Evolutionary conservation across 2,113 vertebrate genomes (phyloP).

Genomic region (Notarius quadriscutis): DNA sequence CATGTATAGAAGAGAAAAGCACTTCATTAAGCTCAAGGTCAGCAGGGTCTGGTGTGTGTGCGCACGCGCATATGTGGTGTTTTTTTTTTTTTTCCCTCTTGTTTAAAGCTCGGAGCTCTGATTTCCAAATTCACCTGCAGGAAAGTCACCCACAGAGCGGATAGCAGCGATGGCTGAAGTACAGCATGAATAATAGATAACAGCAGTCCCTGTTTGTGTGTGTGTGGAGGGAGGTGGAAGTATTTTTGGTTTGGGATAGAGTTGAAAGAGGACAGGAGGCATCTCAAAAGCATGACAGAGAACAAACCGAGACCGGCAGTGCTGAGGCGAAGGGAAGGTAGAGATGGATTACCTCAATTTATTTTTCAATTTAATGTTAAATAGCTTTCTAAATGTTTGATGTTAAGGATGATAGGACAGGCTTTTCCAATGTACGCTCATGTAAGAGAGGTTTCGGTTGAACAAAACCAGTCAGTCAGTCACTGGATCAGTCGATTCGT

Average conservation of each 20-base stretch:
- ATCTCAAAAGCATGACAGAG: conserved; percentile 54
- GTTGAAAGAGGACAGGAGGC: conserved; percentile 9
- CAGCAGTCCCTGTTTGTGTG: conserved; percentile 38
- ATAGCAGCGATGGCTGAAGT: conserved; percentile 48
- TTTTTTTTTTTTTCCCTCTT: conserved; percentile 25
- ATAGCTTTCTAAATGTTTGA: not conserved
- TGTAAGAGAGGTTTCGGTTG: no score
- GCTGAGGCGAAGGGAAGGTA: no score
- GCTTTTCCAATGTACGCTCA: not conserved
- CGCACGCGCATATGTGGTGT: no score
- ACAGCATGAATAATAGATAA: conserved; percentile 71
- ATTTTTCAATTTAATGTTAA: not conserved
- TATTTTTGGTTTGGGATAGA: conserved; percentile 44
- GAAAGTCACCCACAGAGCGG: conserved; percentile 60
- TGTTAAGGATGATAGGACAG: no score
- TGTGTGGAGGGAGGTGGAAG: conserved; percentile 30
- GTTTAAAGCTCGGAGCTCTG: conserved; percentile 49
- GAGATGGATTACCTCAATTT: not conserved
- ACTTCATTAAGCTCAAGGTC: conserved; percentile 44
- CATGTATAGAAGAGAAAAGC: conserved; percentile 34
- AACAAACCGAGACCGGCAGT: not conserved
- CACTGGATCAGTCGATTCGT: not conserved
- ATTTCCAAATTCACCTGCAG: conserved; percentile 64
- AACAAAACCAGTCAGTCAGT: not conserved
- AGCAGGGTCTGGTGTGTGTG: not conserved